Conservation (phyloP, 2,888 invertebrate genomes). For the Dynastes hyllus region DNA sequence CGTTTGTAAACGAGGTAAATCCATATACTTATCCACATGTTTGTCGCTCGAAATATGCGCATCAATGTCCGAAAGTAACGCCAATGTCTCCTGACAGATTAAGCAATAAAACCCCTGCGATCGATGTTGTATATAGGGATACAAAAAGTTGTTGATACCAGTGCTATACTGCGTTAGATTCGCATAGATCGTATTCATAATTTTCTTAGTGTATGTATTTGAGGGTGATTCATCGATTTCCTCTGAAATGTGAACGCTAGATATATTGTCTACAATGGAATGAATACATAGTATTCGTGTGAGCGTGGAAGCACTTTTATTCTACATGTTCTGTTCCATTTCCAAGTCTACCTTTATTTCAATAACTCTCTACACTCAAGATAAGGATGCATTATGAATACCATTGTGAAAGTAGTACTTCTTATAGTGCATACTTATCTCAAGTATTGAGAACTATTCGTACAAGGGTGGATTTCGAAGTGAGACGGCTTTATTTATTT, state of each 20-base stretch:
- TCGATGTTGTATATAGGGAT: slow-evolving; percentile 8
- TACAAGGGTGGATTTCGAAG: too few relatives aligned
- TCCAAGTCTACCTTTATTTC: too few relatives aligned
- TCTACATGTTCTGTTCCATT: too few relatives aligned
- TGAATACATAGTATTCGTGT: background rate
- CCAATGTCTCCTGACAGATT: background rate
- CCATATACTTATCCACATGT: background rate
- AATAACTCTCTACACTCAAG: too few relatives aligned
- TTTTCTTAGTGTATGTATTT: background rate
- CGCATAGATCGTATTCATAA: slow-evolving; percentile 1
- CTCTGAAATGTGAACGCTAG: background rate
- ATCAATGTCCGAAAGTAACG: background rate
- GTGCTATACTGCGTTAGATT: slow-evolving; percentile 10
- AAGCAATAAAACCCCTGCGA: background rate
- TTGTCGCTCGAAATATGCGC: background rate
- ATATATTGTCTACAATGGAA: background rate
- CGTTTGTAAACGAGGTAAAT: background rate
- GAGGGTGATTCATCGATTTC: background rate
- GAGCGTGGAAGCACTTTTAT: too few relatives aligned
- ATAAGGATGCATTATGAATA: too few relatives aligned
- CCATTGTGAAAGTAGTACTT: too few relatives aligned
- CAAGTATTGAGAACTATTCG: too few relatives aligned
- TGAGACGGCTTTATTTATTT: too few relatives aligned
- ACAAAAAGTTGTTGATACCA: background rate
- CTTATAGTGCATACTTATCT: too few relatives aligned